Percentiles rank a stretch among this genome's conserved stretches.
phyloP scores from a whole-genome alignment of 2,113 vertebrate genomes.

The Hemibagrus wyckioides region DNA sequence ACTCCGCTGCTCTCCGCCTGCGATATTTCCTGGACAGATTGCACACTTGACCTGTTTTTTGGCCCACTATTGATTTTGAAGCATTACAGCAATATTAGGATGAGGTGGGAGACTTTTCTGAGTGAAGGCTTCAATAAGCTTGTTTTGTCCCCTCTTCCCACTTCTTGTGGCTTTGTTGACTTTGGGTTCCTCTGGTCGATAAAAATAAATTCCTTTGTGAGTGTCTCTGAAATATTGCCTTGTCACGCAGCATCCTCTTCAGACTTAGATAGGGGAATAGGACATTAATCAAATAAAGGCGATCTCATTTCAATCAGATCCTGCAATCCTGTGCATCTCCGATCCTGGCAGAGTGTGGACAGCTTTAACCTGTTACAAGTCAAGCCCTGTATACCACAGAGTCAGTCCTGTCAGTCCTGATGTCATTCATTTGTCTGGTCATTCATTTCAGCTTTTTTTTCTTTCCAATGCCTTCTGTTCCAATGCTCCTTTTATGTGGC shows the following conservation, averaged over 20 bases:
- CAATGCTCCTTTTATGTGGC: slow-evolving; percentile 21
- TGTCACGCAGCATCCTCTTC: slow-evolving; percentile 48
- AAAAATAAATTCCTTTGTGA: slow-evolving; percentile 49
- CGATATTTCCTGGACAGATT: slow-evolving; percentile 71
- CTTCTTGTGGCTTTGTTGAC: slow-evolving; percentile 45
- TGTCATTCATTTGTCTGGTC: neutral
- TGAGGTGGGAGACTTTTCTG: slow-evolving; percentile 52
- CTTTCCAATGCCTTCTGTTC: neutral
- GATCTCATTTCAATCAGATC: slow-evolving; percentile 44
- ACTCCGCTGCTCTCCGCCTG: slow-evolving; percentile 63
- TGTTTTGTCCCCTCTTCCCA: slow-evolving; percentile 56
- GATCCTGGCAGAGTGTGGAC: slow-evolving; percentile 7
- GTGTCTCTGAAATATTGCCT: slow-evolving; percentile 47
- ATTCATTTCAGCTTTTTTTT: neutral
- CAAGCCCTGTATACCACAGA: slow-evolving; percentile 5
- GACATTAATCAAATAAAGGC: slow-evolving; percentile 52
- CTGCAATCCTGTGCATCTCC: slow-evolving; percentile 14
- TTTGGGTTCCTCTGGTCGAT: slow-evolving; percentile 45
- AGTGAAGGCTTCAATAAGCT: slow-evolving; percentile 56
- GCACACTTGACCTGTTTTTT: slow-evolving; percentile 67
- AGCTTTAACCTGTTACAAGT: slow-evolving; percentile 34
- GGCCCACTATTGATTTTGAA: slow-evolving; percentile 71
- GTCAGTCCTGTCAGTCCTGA: neutral
- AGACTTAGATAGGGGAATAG: slow-evolving; percentile 31
- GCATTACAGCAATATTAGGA: slow-evolving; percentile 61